Evolutionary conservation across 2,888 invertebrate species (phyloP), one percentile per base, ranked within the genome.

Genomic region (Oscheius onirici): DNA sequence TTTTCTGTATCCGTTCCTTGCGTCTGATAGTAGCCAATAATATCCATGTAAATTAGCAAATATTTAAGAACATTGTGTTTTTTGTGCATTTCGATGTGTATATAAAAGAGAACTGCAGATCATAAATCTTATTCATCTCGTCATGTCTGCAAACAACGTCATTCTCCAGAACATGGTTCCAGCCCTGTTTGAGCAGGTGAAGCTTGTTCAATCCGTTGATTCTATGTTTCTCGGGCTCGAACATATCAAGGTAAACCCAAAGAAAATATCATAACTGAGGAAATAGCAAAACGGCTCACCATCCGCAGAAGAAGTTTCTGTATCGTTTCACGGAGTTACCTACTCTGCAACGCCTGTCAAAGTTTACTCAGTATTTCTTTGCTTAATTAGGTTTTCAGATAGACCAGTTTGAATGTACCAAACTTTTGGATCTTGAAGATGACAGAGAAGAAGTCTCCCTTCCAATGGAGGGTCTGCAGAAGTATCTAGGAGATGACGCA

Each of bases 391-490:
- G 28, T 55, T n/a, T 13, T 15, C 17, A 60, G 60, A 24, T 60
- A 2, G 60, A 60, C 20, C n/a, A 17, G 15, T 44, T 60, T 20
- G 60, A 60, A 13, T 22, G 15, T 41, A 41, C 1, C 5, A 43
- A 41, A 17, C 44, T 60, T 10, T 15, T 43, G 20, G 11, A 15
- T 34, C 22, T 40, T 5, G n/a, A 15, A 3, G 41, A 58, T 40
- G 58, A 58, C 20, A 8, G 40, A 17, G 58, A 58, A 17, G 58
- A 58, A 1, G 58, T 58, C 1, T 34, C 58, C 15, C 41, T 58
- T 11, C 43, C 60, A 13, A 60, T 60, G 60, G 43, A 60, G 10
- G 22, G 11, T 43, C 44, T 60, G 3, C 60, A 60, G 41, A 44
- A 41, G 43, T 0, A 17, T 20, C 41, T 60, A 1, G 60, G 60